These are phyloP conservation scores for Daubentonia madagascariensis DNA, from an alignment of 2,113 vertebrate genomes.

Conservation along the genomic window DNA sequence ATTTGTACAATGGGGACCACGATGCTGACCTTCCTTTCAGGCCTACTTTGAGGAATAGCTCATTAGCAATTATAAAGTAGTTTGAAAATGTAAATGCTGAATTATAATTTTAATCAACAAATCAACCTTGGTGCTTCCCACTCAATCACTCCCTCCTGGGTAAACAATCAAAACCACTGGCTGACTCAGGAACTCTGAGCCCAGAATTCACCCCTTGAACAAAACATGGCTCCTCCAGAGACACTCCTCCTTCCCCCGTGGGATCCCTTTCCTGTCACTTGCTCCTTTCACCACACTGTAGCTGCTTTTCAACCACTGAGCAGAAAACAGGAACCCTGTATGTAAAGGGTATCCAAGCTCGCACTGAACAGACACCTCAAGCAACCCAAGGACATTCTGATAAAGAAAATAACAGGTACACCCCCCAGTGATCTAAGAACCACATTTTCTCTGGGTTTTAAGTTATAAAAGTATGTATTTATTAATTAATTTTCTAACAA, in stretches of 20 bases:
- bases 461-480: background rate
- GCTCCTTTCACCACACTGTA: background rate
- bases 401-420: background rate
- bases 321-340: background rate
- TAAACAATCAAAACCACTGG: conserved; percentile 10
- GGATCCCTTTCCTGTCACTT: background rate
- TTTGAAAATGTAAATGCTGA: conserved; percentile 49
- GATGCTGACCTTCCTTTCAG: background rate
- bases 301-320: background rate
- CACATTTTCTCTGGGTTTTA: background rate
- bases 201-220: background rate
- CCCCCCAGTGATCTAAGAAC: background rate
- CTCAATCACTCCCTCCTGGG: conserved; percentile 16
- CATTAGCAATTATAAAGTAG: conserved; percentile 49
- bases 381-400: background rate
- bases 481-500: background rate
- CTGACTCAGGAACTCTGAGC: background rate
- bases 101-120: conserved; percentile 62
- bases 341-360: background rate
- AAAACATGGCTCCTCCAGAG: background rate
- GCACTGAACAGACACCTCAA: background rate
- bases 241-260: accelerated
- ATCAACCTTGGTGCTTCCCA: conserved; percentile 39
- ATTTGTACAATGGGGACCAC: background rate
- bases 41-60: conserved; percentile 15